Conservation (phyloP, 2,888 invertebrate species). For the Leucoptera coffeella region DNA sequence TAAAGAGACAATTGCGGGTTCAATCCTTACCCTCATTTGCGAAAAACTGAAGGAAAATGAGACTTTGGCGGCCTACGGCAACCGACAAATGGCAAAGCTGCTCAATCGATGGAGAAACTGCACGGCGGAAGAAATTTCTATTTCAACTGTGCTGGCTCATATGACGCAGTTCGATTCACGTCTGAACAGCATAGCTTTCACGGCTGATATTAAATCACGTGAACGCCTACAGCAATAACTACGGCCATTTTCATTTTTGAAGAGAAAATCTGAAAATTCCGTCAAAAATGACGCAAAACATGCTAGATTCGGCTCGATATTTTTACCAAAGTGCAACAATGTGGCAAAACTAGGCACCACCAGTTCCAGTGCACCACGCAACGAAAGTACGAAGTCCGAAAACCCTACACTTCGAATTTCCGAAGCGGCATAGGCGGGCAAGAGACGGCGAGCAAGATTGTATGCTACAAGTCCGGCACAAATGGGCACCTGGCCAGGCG, state of each 20-base stretch:
- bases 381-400: not conserved
- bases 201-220: not conserved
- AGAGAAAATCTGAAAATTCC: not conserved
- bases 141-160: not conserved
- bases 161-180: not conserved
- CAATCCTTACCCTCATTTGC: not conserved
- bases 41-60: not conserved
- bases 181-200: not conserved
- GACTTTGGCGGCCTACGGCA: not conserved
- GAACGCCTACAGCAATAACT: not conserved
- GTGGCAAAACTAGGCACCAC: not conserved
- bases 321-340: not conserved
- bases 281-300: not conserved
- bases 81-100: not conserved
- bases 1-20: not conserved
- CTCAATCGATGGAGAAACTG: not conserved
- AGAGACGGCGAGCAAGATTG: not conserved
- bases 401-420: not conserved
- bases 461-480: constrained; percentile 3
- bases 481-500: constrained; percentile 1
- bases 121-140: not conserved
- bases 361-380: not conserved
- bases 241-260: not conserved
- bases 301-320: not conserved
- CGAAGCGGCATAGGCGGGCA: not conserved